Base-by-base conservation (phyloP, 2,113 vertebrate species). In the Hyperoodon ampullatus region DNA sequence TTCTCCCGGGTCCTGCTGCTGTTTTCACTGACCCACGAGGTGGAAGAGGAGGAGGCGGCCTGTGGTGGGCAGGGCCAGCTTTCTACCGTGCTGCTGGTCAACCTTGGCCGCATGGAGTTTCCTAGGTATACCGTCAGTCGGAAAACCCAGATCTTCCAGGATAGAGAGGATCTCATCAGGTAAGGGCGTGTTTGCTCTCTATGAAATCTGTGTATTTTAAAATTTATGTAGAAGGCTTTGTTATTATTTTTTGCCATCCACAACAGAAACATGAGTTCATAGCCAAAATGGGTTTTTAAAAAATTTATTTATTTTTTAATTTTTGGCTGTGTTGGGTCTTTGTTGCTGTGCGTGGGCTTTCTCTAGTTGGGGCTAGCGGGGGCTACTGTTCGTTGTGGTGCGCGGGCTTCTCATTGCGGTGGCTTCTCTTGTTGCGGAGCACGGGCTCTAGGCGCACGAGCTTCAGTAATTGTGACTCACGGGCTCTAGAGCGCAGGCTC, bases 111-210 rank as follows among this genome's bases (percentile, higher is more conserved):
- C 0, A 94, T 99, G 97, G 97, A 98, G 6, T 99, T 99, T 96
- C 99, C 99, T 23, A 98, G 93, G 23, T 99, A 99, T 96, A 98
- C 98, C 0, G 94, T 99, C 28, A 98, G 98, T 70, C 99, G 99
- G 94, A 97, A 85, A 68, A 98, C 98, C 15, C 99, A 88, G 13
- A 97, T 99, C 96, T 99, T 99, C 98, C 98, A 96, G 94, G 99
- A 99, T 96, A 98, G 99, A 98, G 99, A 99, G 0, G 99, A 99
- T 93, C 99, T 99, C 8, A 99, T 99, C 97, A 99, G 99, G 99
- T 99, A 91, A 55, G 97, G 42, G 16, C 66, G 2, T 18, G 1
- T 9, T 10, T 30, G 19, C 5, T 42, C 15, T 30, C 30, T 28
- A 0, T 24, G 10, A 42, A 21, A 65, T 19, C 65, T 72, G 8